Evolutionary conservation across 92 coral and sea anemone genomes (phyloP), one percentile per base, ranked within the genome.

Genomic region (Ricordea florida): DNA sequence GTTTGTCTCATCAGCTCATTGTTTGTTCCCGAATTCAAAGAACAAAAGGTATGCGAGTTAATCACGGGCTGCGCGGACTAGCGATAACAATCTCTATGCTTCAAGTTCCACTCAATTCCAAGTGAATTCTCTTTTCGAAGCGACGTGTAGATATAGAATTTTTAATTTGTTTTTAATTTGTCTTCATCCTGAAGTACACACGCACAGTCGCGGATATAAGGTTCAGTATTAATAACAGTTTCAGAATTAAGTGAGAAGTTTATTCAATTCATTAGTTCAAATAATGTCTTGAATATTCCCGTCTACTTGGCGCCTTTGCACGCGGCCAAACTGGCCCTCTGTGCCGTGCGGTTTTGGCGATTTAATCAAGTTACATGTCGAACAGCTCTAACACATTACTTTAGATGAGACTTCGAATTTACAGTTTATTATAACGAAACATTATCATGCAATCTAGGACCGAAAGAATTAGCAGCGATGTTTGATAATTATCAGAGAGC

Each of bases 241-340:
- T 48, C 40, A 11, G 26, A 23, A 32, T 47, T 34, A 48, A 67
- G 61, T 48, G 74, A 43, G 10, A 48, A 67, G 74, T 59, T 81
- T 70, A 80, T 81, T 69, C 69, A 69, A 45, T 63, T 69, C 89
- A 78, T 90, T 86, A 86, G 66, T 56, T 82, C 67, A 82, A 74
- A 72, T 84, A 61, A 83, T 69, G 47, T 56, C 32, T 66, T 80
- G 57, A 79, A 79, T 69, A 51, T 23, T 45, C 62, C 78, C 53
- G 96, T 43, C 96, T 56, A 13, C 13, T 10, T 52, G 96, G 96
- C 96, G 96, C 96, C 96, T 52, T 14, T 4, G 6, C 17, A 55
- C 77, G 56, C 37, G 53, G 55, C 49, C 77, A 70, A 70, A 70
- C 56, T 70, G 77, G 77, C 77, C 56, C 56, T 53, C 53, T 55